These are phyloP conservation scores for Nymphalis io DNA, from an alignment of 1,140 invertebrate genomes.

Conservation along the genomic window DNA sequence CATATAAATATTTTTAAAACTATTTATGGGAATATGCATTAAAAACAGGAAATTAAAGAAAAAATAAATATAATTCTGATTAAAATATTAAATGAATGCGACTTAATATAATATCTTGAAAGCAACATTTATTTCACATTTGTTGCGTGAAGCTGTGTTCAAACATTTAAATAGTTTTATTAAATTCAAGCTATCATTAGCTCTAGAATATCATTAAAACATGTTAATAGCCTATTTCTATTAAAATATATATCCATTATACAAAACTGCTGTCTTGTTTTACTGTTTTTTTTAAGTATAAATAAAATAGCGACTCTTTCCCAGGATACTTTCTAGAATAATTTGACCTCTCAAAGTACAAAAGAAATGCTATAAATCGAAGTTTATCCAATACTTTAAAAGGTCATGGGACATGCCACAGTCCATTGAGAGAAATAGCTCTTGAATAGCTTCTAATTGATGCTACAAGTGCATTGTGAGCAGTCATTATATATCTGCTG, in stretches of 20 bases:
- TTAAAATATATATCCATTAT: not conserved
- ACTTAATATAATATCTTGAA: not conserved
- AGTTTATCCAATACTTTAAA: conserved; percentile 36
- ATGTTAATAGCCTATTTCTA: no score
- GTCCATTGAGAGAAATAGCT: conserved; percentile 49
- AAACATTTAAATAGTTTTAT: no score
- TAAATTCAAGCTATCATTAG: no score
- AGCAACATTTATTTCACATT: not conserved
- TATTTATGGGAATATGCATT: not conserved
- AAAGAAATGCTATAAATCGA: conserved; percentile 30
- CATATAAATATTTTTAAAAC: no score
- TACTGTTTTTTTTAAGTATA: not conserved
- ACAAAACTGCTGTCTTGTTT: not conserved
- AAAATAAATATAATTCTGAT: not conserved
- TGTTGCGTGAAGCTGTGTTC: not conserved
- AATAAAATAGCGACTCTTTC: conserved; percentile 12
- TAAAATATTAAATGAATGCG: no score
- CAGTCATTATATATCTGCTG: conserved; percentile 55
- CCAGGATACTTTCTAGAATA: conserved; percentile 7
- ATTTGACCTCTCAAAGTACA: conserved; percentile 23
- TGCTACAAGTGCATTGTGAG: conserved; percentile 56
- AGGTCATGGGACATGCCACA: conserved; percentile 38
- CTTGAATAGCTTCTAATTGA: conserved; percentile 61
- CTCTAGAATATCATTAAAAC: no score
- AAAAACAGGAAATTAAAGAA: not conserved